phyloP scores from a whole-genome alignment of 2,113 vertebrate genomes.

The Phyllostomus discolor region DNA sequence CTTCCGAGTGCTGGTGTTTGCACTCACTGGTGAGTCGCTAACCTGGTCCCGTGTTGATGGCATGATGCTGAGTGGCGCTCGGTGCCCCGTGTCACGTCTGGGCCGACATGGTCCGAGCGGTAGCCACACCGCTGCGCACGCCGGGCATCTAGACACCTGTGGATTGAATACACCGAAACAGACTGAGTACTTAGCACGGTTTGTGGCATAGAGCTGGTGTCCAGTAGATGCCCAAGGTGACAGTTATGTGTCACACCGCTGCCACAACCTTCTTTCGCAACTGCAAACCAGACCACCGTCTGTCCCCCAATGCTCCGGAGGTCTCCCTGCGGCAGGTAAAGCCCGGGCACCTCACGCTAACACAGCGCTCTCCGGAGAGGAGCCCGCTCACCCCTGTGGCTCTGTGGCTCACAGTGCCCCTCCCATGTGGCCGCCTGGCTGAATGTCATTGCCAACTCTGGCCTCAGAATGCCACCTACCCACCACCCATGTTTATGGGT shows the following conservation, averaged over 20 bases:
- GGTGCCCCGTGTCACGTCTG: no score
- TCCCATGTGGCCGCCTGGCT: not conserved
- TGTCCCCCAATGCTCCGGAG: not conserved
- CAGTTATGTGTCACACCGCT: no score
- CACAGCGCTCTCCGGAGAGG: fast-evolving
- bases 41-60: not conserved
- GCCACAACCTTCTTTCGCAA: not conserved
- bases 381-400: no score
- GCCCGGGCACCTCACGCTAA: fast-evolving
- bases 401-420: not conserved
- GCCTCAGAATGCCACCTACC: not conserved
- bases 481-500: not conserved
- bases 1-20: not conserved
- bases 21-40: not conserved
- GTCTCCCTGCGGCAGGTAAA: not conserved
- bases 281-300: not conserved
- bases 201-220: no score
- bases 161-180: not conserved
- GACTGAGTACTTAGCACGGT: not conserved
- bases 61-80: not conserved
- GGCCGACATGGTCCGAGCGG: fast-evolving
- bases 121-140: not conserved
- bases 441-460: not conserved
- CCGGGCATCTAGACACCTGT: no score
- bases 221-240: no score